Percentiles rank a stretch among this genome's conserved stretches.
Evolutionary conservation across 2,113 vertebrate genomes (phyloP).

Genomic region (Pomatostomus ruficeps): DNA sequence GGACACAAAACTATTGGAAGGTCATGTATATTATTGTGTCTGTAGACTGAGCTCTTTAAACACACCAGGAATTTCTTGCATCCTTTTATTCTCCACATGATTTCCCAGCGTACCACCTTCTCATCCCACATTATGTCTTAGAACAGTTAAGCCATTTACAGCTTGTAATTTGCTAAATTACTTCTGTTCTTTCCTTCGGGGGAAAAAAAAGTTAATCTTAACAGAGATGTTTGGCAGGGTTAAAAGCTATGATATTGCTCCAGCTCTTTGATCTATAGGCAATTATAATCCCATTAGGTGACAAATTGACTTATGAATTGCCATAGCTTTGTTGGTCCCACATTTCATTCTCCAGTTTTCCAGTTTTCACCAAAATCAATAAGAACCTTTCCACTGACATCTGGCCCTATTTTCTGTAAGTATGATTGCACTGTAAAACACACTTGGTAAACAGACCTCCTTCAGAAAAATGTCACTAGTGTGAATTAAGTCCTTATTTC

Average conservation of each 20-base stretch:
- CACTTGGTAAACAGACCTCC: neutral
- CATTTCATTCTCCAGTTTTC: neutral
- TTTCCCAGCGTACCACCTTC: neutral
- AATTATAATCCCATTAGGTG: neutral
- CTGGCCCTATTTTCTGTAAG: neutral
- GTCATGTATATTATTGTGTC: neutral
- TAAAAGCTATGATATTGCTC: neutral
- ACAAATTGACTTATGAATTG: neutral
- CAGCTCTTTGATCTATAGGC: neutral
- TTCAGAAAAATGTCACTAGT: neutral
- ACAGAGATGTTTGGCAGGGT: neutral
- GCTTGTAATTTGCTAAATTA: conserved; percentile 1
- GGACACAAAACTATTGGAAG: neutral
- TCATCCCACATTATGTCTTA: neutral
- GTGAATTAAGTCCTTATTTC: neutral
- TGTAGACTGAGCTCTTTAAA: neutral
- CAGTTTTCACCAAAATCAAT: neutral
- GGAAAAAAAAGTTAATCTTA: neutral
- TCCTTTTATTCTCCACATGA: neutral
- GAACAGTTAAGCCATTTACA: neutral
- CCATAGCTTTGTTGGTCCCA: neutral
- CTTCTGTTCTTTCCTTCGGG: neutral
- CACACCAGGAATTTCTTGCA: neutral
- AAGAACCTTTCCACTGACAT: neutral
- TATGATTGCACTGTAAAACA: neutral